Evolutionary conservation across 1,140 invertebrate genomes (phyloP).

Genomic region (Drosophila saltans): DNA sequence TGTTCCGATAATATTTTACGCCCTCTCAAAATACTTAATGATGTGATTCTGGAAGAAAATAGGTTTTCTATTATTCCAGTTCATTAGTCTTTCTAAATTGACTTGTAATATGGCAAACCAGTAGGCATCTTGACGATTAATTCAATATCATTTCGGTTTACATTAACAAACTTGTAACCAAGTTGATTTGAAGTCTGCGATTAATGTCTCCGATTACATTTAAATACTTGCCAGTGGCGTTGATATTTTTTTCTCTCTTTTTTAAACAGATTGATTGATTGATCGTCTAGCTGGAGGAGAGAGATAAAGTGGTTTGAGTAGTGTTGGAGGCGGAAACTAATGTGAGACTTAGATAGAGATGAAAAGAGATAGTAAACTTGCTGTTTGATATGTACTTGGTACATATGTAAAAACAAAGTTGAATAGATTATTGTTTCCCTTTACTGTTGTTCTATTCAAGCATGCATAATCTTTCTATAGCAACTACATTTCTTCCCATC

Average conservation of each 20-base stretch:
- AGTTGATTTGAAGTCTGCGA: slow-evolving; percentile 68
- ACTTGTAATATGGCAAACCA: slow-evolving; percentile 11
- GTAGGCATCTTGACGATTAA: slow-evolving; percentile 30
- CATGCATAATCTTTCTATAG: slow-evolving; percentile 35
- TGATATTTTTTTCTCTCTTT: slow-evolving; percentile 8
- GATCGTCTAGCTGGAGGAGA: slow-evolving; percentile 45
- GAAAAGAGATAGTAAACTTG: no score
- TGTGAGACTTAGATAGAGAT: not conserved
- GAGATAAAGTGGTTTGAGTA: not conserved
- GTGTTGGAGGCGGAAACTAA: slow-evolving; percentile 1
- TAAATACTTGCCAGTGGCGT: slow-evolving; percentile 74
- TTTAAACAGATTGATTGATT: slow-evolving; percentile 56
- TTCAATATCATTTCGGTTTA: slow-evolving; percentile 55
- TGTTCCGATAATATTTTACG: slow-evolving; percentile 6
- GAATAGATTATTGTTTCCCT: not conserved
- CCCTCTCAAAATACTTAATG: not conserved
- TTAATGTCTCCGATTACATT: slow-evolving; percentile 70
- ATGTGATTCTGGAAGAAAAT: not conserved
- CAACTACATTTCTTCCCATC: slow-evolving; percentile 5
- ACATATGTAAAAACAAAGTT: not conserved
- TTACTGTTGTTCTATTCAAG: not conserved
- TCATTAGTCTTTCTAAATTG: slow-evolving; percentile 23
- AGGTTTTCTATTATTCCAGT: slow-evolving; percentile 2
- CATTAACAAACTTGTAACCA: slow-evolving; percentile 36
- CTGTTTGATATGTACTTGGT: no score